These are phyloP conservation scores for Merodon equestris DNA, from an alignment of 2,888 invertebrate genomes.

Conservation along the genomic window DNA sequence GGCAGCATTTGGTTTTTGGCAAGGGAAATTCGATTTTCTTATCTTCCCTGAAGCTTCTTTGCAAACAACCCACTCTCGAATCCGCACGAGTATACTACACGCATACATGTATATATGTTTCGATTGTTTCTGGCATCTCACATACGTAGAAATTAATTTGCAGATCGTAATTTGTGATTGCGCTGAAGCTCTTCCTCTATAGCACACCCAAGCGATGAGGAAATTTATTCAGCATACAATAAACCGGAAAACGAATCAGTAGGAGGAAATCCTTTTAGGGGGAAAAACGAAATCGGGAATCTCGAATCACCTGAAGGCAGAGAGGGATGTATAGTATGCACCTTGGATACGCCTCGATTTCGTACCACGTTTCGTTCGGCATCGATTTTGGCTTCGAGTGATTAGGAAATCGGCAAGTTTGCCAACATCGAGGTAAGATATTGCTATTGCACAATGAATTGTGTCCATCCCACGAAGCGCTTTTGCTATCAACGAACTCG, in stretches of 20 bases:
- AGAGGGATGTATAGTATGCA: slow-evolving; percentile 40
- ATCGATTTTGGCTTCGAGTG: slow-evolving; percentile 62
- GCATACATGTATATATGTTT: slow-evolving; percentile 11
- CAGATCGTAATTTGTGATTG: slow-evolving; percentile 66
- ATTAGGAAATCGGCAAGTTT: slow-evolving; percentile 54
- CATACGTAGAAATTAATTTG: slow-evolving; percentile 65
- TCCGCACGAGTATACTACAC: not conserved
- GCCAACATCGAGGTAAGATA: slow-evolving; percentile 15
- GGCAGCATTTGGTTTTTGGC: slow-evolving; percentile 20
- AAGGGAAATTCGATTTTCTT: slow-evolving; percentile 53
- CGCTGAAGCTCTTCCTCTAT: slow-evolving; percentile 34
- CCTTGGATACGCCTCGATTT: slow-evolving; percentile 56
- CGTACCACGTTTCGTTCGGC: slow-evolving; percentile 33
- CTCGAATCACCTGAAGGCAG: slow-evolving; percentile 39
- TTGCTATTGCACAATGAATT: slow-evolving; percentile 46
- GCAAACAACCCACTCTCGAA: slow-evolving; percentile 25
- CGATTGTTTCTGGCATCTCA: slow-evolving; percentile 51
- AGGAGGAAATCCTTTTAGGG: slow-evolving; percentile 60
- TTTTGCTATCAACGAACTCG: slow-evolving; percentile 34
- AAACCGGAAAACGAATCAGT: slow-evolving; percentile 67
- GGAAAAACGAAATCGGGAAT: slow-evolving; percentile 21
- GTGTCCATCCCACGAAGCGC: slow-evolving; percentile 33
- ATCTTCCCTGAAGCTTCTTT: slow-evolving; percentile 42
- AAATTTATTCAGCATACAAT: slow-evolving; percentile 40
- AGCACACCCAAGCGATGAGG: slow-evolving; percentile 20